These are phyloP conservation scores for Carcharodon carcharias DNA, from an alignment of 2,797 vertebrate genomes.

Conservation along the genomic window DNA sequence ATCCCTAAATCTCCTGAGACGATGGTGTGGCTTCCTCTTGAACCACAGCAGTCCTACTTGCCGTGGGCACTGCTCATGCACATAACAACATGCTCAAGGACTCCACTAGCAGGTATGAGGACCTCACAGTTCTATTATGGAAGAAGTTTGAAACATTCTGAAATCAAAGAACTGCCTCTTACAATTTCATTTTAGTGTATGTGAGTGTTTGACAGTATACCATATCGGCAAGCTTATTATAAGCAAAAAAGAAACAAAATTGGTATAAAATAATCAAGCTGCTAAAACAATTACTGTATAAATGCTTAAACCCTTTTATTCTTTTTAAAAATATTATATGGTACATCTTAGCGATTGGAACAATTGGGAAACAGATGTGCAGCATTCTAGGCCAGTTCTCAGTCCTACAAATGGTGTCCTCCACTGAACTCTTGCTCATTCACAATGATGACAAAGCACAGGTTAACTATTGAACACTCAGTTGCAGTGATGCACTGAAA, in stretches of 20 bases:
- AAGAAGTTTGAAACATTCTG: neutral
- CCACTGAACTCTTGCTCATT: neutral
- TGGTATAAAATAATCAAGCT: neutral
- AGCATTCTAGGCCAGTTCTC: neutral
- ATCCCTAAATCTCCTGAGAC: neutral
- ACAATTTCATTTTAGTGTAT: neutral
- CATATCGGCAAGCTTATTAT: neutral
- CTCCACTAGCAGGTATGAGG: neutral
- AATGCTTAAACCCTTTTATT: neutral
- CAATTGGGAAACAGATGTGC: constrained; percentile 19
- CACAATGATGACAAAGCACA: neutral
- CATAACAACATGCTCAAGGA: neutral
- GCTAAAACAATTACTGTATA: neutral
- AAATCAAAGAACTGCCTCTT: neutral
- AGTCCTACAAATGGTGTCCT: neutral
- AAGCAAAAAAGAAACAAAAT: neutral
- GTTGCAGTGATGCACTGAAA: neutral
- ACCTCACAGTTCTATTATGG: neutral
- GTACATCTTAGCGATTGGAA: neutral
- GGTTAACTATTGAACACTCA: neutral
- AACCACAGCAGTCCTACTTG: neutral
- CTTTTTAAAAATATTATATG: neutral
- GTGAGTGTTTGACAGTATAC: neutral
- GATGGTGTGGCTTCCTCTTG: neutral
- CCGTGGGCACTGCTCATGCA: neutral